Evolutionary conservation across 2,888 invertebrate genomes (phyloP), one percentile per base, ranked within the genome.

Genomic region (Andrena minutula): DNA sequence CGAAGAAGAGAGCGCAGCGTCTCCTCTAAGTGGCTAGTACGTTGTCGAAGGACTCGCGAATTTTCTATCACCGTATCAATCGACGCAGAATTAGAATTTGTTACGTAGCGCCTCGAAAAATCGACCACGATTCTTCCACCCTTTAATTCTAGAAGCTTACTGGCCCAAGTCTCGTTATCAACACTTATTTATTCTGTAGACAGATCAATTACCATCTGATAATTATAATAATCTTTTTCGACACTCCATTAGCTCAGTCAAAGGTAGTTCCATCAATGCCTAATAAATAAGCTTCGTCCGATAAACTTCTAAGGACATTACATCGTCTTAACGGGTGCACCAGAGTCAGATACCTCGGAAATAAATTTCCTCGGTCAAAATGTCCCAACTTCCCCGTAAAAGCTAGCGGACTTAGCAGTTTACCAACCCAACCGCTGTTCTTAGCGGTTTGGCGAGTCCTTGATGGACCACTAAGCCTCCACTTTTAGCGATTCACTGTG

Each of bases 1-100:
- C 69, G 30, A 20, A 63, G 47, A 79, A 56, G 63, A 68, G 63
- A 68, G 63, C 63, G 63, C 23, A 58, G 28, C 10, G 53, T 35
- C 26, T 49, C n/a, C 20, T 53, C 12, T 47, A 78, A 51, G 32
- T 53, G 56, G 53, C 32, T 60, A 51, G 28, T 68, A 68, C 41
- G 20, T 32, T 56, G 64, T 70, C 63, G 47, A 79, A 20, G 49
- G 20, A 23, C 32, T 58, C 28, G 35, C 49, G 28, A 49, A 64
- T 12, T 64, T 79, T n/a, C 63, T 41, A 58, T 72, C 63, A 30
- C 16, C 0, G 28, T 12, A 47, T 63, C 56, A 61, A 75, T 41
- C 61, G 10, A 53, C 35, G n/a, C 1, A 20, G 26, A n/a, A 8
- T 30, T 30, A 30, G 41, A 41, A 41, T 41, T 41, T 4, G 12